A percentile compares a stretch with the other conserved stretches of the same genome.
Evolutionary conservation across 1,140 invertebrate genomes (phyloP).

Genomic region (Drosophila ercepeae): DNA sequence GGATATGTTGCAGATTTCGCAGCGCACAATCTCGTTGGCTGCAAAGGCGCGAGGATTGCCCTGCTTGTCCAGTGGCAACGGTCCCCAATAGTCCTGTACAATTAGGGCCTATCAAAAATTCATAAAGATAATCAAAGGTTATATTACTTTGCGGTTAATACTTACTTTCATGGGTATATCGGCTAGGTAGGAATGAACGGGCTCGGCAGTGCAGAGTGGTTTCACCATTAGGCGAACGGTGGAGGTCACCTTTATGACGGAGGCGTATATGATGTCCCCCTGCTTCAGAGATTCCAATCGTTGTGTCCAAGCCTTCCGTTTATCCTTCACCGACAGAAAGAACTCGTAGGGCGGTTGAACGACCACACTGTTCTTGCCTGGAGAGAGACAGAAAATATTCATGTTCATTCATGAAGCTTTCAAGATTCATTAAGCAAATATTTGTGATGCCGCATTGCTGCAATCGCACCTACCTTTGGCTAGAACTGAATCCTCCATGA

Average conservation of each 20-base stretch:
- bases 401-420: background rate
- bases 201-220: conserved; percentile 92
- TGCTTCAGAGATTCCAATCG: conserved; percentile 85
- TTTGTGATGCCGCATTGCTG: too few relatives aligned
- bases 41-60: conserved; percentile 90
- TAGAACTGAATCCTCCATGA: conserved; percentile 83
- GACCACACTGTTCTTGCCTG: conserved; percentile 30
- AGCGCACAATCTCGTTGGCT: conserved; percentile 93
- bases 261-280: conserved; percentile 93
- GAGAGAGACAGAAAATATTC: background rate
- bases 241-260: conserved; percentile 87
- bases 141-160: background rate
- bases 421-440: too few relatives aligned
- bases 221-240: conserved; percentile 90
- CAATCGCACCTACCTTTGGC: conserved; percentile 35
- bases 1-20: conserved; percentile 94
- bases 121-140: background rate
- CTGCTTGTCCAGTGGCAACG: conserved; percentile 87
- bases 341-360: conserved; percentile 92
- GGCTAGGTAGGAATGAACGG: conserved; percentile 90
- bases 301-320: conserved; percentile 54
- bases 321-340: conserved; percentile 86
- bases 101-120: conserved; percentile 49
- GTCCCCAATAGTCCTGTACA: conserved; percentile 54
- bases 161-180: conserved; percentile 92